Evolutionary conservation across 2,888 invertebrate species (phyloP), one percentile per base, ranked within the genome.

Genomic region (Meiosimyza decipiens): DNA sequence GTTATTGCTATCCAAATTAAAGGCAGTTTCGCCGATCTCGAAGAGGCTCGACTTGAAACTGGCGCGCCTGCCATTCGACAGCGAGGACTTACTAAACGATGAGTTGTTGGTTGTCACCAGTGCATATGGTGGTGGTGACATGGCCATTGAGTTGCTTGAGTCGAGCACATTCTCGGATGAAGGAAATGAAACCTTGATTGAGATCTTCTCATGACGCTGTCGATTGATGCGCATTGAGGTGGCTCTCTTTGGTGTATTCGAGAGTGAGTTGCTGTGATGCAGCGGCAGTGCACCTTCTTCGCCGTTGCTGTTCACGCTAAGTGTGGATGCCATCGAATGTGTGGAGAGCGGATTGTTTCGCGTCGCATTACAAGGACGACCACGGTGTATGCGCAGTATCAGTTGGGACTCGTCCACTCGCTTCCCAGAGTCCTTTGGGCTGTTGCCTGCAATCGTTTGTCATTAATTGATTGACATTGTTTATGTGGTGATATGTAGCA

Each of bases 331-430:
- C 84, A 86, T 92, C 15, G 91, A 91, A 68, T 91, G 89, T 9
- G 91, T 91, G 1, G 91, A 92, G 22, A 84, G 80, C 1, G 86
- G 85, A 1, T 91, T 91, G 9, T 86, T 82, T 40, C 88, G 86
- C 0, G 78, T 74, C 59, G 87, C 87, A 28, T 91, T 92, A 15
- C 93, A 89, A 0, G 86, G 84, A 40, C 87, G 81, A 0, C 97
- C 97, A 1, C 97, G 90, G 87, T 98, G 97, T 80, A 98, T 96
- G 78, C 97, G 90, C 77, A 98, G 87, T 0, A 97, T 96, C 71
- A 97, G 88, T 63, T 95, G 91, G 84, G 95, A 94, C 84, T 95
- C 95, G 81, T 95, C 94, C 82, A 95, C 94, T 55, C 95, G 91
- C 84, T 89, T 92, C 68, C 84, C 82, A 68, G 92, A 78, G 71